Evolutionary conservation across 1,140 invertebrate species (phyloP).

Genomic region (Mesaphorura yosii): DNA sequence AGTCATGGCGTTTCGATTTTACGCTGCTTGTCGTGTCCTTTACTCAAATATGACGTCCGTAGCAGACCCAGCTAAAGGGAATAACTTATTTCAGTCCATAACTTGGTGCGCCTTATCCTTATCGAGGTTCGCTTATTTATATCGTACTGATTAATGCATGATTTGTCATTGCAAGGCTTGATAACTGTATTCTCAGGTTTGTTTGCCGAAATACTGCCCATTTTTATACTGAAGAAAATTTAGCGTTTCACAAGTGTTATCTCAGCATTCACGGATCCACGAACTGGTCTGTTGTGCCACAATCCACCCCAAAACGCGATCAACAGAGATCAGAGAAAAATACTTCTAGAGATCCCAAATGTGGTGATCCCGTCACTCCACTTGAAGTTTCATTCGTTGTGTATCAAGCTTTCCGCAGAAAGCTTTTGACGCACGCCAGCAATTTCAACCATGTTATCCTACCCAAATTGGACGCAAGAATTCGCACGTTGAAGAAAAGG

Average conservation of each 20-base stretch:
- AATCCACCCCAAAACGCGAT: too few species aligned
- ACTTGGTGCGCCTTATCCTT: neutral
- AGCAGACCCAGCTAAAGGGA: neutral
- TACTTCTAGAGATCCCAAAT: neutral
- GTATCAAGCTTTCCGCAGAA: neutral
- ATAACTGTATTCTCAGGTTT: neutral
- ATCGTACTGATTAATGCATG: neutral
- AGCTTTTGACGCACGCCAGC: neutral
- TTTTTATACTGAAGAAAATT: neutral
- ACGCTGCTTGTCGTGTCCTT: slow-evolving; percentile 24
- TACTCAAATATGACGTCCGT: slow-evolving; percentile 10
- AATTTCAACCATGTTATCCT: neutral
- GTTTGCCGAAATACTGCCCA: neutral
- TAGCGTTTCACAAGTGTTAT: neutral
- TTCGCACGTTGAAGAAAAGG: neutral
- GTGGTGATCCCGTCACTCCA: neutral
- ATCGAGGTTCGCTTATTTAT: neutral
- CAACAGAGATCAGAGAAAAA: too few species aligned
- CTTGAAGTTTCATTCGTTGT: neutral
- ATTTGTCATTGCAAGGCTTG: neutral
- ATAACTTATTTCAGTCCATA: neutral
- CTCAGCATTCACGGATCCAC: too few species aligned
- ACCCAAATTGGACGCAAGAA: neutral
- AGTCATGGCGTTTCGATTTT: slow-evolving; percentile 25
- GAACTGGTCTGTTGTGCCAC: too few species aligned